Conservation (phyloP, 2,888 invertebrate species). For the Amphipyra tragopoginis region DNA sequence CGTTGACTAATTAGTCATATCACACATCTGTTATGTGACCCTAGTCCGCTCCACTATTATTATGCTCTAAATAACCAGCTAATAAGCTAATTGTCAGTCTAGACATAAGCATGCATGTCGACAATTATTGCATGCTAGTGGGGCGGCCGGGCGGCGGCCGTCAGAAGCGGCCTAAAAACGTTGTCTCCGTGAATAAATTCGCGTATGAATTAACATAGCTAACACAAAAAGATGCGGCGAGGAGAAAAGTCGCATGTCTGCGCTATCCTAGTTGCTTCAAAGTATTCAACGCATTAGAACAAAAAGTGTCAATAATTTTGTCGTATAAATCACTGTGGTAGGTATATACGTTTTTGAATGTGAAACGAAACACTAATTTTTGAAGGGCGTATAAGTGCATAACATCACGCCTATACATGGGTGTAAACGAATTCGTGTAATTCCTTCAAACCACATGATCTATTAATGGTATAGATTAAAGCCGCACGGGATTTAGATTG, state of each 20-base stretch:
- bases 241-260: slow-evolving; percentile 48
- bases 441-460: no score
- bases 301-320: slow-evolving; percentile 23
- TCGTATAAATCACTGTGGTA: no score
- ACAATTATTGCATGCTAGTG: slow-evolving; percentile 49
- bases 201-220: slow-evolving; percentile 36
- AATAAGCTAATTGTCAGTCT: slow-evolving; percentile 60
- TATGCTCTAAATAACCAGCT: slow-evolving; percentile 67
- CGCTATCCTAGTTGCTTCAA: slow-evolving; percentile 13
- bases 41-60: slow-evolving; percentile 42
- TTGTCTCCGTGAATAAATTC: slow-evolving; percentile 43
- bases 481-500: no score
- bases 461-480: no score
- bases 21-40: slow-evolving; percentile 42
- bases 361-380: no score
- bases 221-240: slow-evolving; percentile 25
- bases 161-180: slow-evolving; percentile 57
- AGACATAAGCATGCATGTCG: slow-evolving; percentile 51
- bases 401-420: no score
- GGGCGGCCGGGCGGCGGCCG: slow-evolving; percentile 22
- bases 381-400: no score
- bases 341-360: no score
- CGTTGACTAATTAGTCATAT: slow-evolving; percentile 5
- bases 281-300: neutral
- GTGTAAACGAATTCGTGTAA: no score